Base-by-base conservation (phyloP, 2,888 invertebrate genomes). In the Amaurobius ferox region DNA sequence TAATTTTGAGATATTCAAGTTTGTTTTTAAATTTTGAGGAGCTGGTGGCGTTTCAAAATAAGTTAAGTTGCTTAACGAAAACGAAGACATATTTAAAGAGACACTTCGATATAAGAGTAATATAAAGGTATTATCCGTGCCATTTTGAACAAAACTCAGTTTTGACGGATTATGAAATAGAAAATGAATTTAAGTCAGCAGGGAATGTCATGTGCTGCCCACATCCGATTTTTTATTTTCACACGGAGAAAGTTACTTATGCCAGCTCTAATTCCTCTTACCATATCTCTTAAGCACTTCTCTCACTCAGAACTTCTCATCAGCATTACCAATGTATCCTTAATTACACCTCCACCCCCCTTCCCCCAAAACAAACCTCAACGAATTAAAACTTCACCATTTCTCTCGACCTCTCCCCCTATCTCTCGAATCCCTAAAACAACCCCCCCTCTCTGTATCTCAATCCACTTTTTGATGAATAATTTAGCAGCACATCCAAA, bases 401-500 rank as follows among this genome's bases (percentile, higher is more conserved):
- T 9, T 55, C 23, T 55, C 55, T 55, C 55, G 1, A 1, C 23
- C 23, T 55, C 55, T n/a, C 23, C 23, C 55, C 23, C 55, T 11
- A 3, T 23, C 23, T 5, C 2, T 11, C 55, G 5, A 7, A 1
- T 3, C 55, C 55, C 55, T 19, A 55, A 55, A 55, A 55, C 55
- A 55, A 55, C 55, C 55, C 55, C 55, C 19, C 55, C 55, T 23
- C 55, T 55, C 23, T 19, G 55, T 7, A 55, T 55, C 55, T 19
- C 55, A 55, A 55, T 55, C 77, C 79, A 79, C 85, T 79, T 79
- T 86, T 86, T 86, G 85, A 86, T 86, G 85, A 86, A 86, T 86
- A 86, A 86, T 86, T 86, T 86, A 86, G 85, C 68, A 30, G 28
- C 39, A 30, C 23, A 40, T 26, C 40, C 23, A 23, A 28, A 28